Evolutionary conservation across 2,113 vertebrate genomes (phyloP), one percentile per base, ranked within the genome.

Genomic region (Lepidothrix coronata): DNA sequence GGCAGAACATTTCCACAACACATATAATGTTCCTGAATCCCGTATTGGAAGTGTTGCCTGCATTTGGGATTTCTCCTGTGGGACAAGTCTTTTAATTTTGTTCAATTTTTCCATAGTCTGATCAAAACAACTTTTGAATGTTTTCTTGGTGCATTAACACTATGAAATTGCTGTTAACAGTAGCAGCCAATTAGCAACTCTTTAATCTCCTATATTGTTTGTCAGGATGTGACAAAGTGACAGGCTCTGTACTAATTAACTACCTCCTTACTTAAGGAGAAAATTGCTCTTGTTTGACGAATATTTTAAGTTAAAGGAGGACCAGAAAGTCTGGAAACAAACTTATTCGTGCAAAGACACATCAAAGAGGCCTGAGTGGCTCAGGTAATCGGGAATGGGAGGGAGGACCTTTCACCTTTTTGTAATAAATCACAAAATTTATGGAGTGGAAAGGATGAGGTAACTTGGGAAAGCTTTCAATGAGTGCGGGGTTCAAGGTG

Each of bases 211-310:
- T 71, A 59, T 86, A 95, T 87, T 97, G 76, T 97, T 88, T 95
- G 83, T 90, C 95, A 93, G 84, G 83, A 1, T 8, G 93, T 97
- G 97, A 96, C 93, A 97, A 83, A 87, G 79, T 93, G 91, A 96
- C 65, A 85, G 91, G 48, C 51, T 73, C 73, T 62, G 37, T 76
- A 79, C 59, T 94, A 96, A 96, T 97, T 96, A 97, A 59, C 73
- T 74, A 72, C 63, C 72, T 97, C 92, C 81, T 83, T 83, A 63
- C 63, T 46, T 66, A 62, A 88, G 87, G 55, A 83, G 77, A 79
- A 97, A 97, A 97, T 96, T 94, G 87, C 95, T 96, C 68, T 63
- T 85, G 24, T 80, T 95, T 93, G 91, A 88, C 81, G 94, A 97
- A 93, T 94, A 96, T 87, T 96, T 96, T 57, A 82, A 82, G 67